phyloP scores from a whole-genome alignment of 2,113 vertebrate genomes.

The Chaenogobius annularis region DNA sequence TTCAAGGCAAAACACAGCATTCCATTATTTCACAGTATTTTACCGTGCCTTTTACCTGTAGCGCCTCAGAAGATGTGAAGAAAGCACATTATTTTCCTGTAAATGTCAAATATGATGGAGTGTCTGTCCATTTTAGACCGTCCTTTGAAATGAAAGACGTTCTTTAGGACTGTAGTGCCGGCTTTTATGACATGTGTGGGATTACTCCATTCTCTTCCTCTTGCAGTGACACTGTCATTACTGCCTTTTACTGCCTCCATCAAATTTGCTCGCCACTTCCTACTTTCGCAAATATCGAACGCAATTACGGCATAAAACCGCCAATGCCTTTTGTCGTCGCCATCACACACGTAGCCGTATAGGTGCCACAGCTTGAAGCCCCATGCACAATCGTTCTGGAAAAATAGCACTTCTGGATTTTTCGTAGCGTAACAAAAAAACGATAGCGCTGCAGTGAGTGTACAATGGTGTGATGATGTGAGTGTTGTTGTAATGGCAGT shows the following conservation, averaged over 20 bases:
- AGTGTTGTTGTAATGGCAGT: conserved; percentile 46
- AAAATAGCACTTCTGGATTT: background rate
- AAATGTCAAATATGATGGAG: conserved; percentile 39
- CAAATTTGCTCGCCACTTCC: conserved; percentile 48
- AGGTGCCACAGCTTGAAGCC: conserved; percentile 37
- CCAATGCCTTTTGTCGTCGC: conserved; percentile 41
- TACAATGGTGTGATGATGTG: conserved; percentile 5
- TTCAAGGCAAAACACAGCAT: background rate
- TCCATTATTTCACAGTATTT: background rate
- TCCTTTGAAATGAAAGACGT: conserved; percentile 43
- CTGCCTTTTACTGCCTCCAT: conserved; percentile 54
- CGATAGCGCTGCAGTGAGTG: background rate
- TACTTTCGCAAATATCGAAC: conserved; percentile 52
- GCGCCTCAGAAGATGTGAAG: background rate
- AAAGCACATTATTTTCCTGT: conserved; percentile 21
- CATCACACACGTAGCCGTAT: conserved; percentile 36
- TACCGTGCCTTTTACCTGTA: background rate
- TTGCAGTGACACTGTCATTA: conserved; percentile 48
- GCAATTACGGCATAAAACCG: conserved; percentile 55
- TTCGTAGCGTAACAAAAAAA: conserved; percentile 17
- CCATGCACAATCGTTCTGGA: conserved; percentile 12
- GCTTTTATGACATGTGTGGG: conserved; percentile 49
- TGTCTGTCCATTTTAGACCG: conserved; percentile 26
- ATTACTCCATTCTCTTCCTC: conserved; percentile 49
- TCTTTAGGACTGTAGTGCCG: conserved; percentile 41